Conservation (phyloP, 2,888 invertebrate genomes). For the Esperia sulphurella region DNA sequence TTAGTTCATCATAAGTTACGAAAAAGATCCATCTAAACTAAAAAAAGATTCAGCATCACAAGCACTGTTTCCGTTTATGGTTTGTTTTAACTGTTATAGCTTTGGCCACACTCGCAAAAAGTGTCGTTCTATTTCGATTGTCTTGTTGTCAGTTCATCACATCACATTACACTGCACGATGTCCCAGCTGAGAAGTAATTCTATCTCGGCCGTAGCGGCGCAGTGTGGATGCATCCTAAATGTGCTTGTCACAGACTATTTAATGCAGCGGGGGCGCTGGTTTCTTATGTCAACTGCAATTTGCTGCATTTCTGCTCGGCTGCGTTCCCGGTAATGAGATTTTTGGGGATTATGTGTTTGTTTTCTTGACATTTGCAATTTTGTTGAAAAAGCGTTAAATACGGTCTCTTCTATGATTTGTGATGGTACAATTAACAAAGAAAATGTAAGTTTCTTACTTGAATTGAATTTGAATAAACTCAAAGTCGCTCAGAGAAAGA, state of each 20-base stretch:
- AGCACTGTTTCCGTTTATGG: no score
- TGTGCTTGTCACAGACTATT: constrained; percentile 32
- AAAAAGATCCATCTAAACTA: no score
- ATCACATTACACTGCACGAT: not conserved
- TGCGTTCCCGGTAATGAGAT: constrained; percentile 30
- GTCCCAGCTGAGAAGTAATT: not conserved
- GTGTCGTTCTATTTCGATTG: no score
- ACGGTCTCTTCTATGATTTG: no score
- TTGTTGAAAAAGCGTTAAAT: not conserved
- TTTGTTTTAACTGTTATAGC: no score
- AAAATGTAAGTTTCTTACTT: no score
- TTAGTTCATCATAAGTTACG: no score
- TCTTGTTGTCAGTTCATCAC: not conserved
- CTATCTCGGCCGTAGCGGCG: not conserved
- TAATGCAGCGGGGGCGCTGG: constrained; percentile 19
- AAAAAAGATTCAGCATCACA: no score
- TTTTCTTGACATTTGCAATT: not conserved
- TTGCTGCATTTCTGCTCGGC: constrained; percentile 28
- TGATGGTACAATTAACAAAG: no score
- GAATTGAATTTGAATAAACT: no score
- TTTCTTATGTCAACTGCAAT: constrained; percentile 27
- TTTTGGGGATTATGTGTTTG: constrained; percentile 26
- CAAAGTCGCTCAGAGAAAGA: no score
- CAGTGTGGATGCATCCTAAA: constrained; percentile 17
- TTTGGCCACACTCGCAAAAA: no score